These are phyloP conservation scores for Craseonycteris thonglongyai DNA, from an alignment of 2,113 vertebrate genomes.

Conservation along the genomic window DNA sequence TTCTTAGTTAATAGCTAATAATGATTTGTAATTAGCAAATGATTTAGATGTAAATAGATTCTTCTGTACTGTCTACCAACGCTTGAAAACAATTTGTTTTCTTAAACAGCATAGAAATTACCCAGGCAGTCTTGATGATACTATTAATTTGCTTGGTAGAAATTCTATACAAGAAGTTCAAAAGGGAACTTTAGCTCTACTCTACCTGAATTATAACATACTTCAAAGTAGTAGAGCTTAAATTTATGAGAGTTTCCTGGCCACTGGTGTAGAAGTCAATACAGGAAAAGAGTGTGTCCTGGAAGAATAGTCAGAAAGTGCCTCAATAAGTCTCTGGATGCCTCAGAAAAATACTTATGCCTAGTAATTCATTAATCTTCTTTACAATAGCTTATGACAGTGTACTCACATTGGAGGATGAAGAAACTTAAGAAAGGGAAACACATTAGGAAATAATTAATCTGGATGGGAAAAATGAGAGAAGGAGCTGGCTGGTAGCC, in stretches of 20 bases:
- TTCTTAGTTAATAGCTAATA: slow-evolving; percentile 68
- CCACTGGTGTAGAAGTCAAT: background rate
- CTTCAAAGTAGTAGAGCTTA: background rate
- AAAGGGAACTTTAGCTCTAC: background rate
- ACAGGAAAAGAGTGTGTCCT: background rate
- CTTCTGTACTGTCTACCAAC: slow-evolving; percentile 52
- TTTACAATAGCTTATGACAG: background rate
- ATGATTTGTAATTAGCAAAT: slow-evolving; percentile 70
- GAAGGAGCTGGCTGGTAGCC: background rate
- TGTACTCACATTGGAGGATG: background rate
- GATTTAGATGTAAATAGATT: slow-evolving; percentile 68
- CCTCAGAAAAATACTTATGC: background rate
- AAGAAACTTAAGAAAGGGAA: background rate
- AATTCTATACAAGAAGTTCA: slow-evolving; percentile 4
- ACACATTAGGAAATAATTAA: background rate
- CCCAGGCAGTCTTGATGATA: background rate
- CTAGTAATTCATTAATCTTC: background rate
- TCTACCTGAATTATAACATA: background rate
- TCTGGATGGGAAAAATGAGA: background rate
- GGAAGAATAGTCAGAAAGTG: background rate
- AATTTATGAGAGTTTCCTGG: background rate
- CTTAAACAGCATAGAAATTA: slow-evolving; percentile 57
- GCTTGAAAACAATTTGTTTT: slow-evolving; percentile 60
- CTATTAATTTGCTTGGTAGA: slow-evolving; percentile 40
- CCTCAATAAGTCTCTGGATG: background rate